Evolutionary conservation across 1,140 invertebrate species (phyloP).

Genomic region (Laupala kohalensis): DNA sequence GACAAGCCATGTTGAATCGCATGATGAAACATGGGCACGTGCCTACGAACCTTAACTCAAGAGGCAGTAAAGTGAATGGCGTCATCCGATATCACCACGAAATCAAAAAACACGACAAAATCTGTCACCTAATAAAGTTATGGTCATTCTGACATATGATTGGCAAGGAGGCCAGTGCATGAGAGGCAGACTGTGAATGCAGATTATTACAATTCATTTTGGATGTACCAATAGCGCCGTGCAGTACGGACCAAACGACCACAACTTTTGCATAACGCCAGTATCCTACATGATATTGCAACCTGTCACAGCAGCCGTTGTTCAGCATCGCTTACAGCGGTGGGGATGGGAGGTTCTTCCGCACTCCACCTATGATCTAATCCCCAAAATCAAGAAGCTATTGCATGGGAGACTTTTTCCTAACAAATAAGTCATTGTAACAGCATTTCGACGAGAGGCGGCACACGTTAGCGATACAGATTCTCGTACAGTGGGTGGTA

Average conservation of each 20-base stretch:
- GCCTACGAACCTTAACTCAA: no score
- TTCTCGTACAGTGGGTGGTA: background rate
- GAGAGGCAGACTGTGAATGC: background rate
- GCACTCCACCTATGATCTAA: conserved; percentile 19
- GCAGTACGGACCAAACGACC: background rate
- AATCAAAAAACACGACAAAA: no score
- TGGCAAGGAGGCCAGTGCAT: background rate
- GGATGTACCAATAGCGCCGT: background rate
- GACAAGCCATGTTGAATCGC: no score
- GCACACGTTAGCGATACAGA: background rate
- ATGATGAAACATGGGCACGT: no score
- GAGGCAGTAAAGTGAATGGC: no score
- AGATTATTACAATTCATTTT: background rate
- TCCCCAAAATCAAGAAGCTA: conserved; percentile 1
- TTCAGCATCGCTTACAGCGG: conserved; percentile 19
- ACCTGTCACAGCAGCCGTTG: conserved; percentile 20
- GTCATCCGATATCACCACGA: no score
- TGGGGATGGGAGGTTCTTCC: conserved; percentile 21
- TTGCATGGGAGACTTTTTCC: conserved; percentile 5
- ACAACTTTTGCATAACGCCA: background rate
- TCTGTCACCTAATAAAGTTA: no score
- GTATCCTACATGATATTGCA: conserved; percentile 20
- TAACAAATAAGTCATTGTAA: conserved; percentile 7
- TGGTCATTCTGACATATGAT: background rate
- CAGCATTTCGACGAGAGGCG: background rate